These are phyloP conservation scores for Oenanthe oenanthe DNA, from an alignment of 2,113 vertebrate species.

Conservation along the genomic window DNA sequence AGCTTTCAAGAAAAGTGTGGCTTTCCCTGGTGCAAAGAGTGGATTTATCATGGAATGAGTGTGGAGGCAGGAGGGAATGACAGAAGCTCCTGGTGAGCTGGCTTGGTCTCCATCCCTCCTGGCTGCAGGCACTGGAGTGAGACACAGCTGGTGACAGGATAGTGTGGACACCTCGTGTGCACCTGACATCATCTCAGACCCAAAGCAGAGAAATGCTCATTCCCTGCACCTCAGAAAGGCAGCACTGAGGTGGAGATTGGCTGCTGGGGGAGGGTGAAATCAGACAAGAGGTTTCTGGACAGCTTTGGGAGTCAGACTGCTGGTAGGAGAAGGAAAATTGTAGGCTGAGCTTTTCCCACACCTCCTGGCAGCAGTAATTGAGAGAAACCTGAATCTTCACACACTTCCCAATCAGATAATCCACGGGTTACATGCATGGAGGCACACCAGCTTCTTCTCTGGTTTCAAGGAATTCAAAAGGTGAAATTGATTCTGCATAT, in stretches of 20 bases:
- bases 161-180: fast-evolving
- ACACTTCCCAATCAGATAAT: not conserved
- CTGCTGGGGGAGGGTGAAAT: not conserved
- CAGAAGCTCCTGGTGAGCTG: not conserved
- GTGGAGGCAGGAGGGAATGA: not conserved
- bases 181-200: not conserved
- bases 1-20: not conserved
- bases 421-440: not conserved
- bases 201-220: not conserved
- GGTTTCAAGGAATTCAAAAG: not conserved
- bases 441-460: not conserved
- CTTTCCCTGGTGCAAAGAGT: not conserved
- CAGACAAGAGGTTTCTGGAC: not conserved
- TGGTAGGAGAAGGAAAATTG: not conserved
- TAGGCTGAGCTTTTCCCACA: not conserved
- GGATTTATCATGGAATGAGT: not conserved
- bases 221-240: not conserved
- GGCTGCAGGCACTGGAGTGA: not conserved
- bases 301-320: not conserved
- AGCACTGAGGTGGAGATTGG: not conserved
- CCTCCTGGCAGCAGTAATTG: not conserved
- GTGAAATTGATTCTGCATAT: not conserved
- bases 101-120: not conserved
- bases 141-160: fast-evolving
- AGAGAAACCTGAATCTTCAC: not conserved